These are phyloP conservation scores for Aurelia aurita complex sp. Pacific DNA, from an alignment of 30 jellyfish, hydroid and myxozoan species.

Conservation along the genomic window DNA sequence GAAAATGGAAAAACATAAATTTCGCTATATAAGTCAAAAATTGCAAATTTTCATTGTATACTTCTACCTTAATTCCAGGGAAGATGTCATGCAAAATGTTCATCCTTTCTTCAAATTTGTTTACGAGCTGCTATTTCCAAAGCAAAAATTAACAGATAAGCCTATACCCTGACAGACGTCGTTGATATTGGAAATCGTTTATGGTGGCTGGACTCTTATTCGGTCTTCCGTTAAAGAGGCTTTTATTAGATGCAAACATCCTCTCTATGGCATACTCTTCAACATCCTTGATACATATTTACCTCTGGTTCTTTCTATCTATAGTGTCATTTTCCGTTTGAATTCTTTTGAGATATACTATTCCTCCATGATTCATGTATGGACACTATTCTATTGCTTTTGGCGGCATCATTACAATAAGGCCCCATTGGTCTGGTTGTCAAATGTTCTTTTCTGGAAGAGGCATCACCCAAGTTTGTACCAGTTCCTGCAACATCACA, in stretches of 20 bases:
- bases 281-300: not conserved
- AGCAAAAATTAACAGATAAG: not conserved
- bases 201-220: no score
- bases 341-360: not conserved
- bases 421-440: no score
- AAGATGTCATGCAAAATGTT: not conserved
- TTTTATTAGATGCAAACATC: no score
- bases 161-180: slow-evolving; percentile 2
- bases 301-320: not conserved
- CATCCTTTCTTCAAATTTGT: slow-evolving; percentile 10
- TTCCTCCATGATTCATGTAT: not conserved
- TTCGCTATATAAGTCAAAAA: no score
- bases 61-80: not conserved
- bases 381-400: no score
- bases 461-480: slow-evolving; percentile 7
- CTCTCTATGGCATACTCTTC: not conserved
- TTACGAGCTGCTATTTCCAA: not conserved
- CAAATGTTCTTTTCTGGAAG: not conserved
- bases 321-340: not conserved
- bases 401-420: no score
- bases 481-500: not conserved
- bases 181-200: not conserved
- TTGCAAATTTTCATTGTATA: no score
- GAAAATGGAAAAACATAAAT: no score
- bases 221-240: no score